Conservation (phyloP, 2,888 invertebrate species). For the Resseliella maxima region DNA sequence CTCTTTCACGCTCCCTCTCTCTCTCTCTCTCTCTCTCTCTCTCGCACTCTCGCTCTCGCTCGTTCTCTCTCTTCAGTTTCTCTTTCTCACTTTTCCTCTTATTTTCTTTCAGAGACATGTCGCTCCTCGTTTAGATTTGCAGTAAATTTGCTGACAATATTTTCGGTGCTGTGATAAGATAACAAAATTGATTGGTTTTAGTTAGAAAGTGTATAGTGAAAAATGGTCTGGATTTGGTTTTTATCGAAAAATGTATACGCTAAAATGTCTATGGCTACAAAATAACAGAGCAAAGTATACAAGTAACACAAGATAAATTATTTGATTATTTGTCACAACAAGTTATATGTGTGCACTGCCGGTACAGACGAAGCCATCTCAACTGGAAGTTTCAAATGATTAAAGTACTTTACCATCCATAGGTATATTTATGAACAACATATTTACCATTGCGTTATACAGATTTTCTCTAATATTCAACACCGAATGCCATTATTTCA, state of each 20-base stretch:
- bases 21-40: background rate
- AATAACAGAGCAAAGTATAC: background rate
- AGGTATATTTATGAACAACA: background rate
- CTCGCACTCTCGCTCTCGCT: background rate
- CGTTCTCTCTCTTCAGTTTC: background rate
- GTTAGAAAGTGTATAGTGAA: background rate
- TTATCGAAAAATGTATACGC: background rate
- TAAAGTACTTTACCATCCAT: background rate
- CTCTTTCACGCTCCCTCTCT: background rate
- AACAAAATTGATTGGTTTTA: slow-evolving; percentile 42
- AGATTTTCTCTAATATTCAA: background rate
- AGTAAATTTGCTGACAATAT: slow-evolving; percentile 10
- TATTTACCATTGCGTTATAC: background rate
- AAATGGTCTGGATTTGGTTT: background rate
- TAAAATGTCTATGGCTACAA: background rate
- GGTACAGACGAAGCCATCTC: background rate
- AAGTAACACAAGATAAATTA: slow-evolving; percentile 12
- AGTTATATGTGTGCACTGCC: background rate
- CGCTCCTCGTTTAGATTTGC: background rate
- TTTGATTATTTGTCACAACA: slow-evolving; percentile 36
- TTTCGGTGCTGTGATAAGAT: slow-evolving; percentile 26
- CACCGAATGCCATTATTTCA: background rate
- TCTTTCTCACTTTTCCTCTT: background rate
- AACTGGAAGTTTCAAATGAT: background rate
- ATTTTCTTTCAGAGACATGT: too few species aligned